These are phyloP conservation scores for Apaloderma vittatum DNA, from an alignment of 2,113 vertebrate genomes.

Conservation along the genomic window DNA sequence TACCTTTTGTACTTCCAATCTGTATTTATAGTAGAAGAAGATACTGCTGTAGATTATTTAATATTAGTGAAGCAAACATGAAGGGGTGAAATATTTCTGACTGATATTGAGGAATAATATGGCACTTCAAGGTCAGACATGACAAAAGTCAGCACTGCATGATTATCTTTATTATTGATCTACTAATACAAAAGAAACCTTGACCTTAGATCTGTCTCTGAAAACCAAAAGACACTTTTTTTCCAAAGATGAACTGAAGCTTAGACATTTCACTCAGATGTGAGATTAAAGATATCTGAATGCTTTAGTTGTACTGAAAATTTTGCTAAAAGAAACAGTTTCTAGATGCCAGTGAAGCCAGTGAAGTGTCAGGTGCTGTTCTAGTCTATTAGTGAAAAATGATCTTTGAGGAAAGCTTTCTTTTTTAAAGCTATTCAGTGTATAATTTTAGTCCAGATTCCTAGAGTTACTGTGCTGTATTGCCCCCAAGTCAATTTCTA, in stretches of 20 bases:
- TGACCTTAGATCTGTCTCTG: constrained; percentile 64
- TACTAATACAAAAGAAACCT: constrained; percentile 37
- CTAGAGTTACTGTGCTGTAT: neutral
- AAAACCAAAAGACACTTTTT: neutral
- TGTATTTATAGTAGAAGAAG: constrained; percentile 13
- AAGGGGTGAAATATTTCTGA: constrained; percentile 54
- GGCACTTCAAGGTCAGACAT: constrained; percentile 70
- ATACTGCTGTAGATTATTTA: constrained; percentile 5
- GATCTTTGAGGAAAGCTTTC: neutral
- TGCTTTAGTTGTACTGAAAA: neutral
- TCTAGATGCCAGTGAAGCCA: constrained; percentile 3
- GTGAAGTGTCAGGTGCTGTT: neutral
- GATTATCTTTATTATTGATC: constrained; percentile 78
- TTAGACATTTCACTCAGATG: neutral
- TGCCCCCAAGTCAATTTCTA: neutral
- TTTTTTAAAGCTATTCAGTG: neutral
- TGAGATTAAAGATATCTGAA: neutral
- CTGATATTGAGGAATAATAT: constrained; percentile 33
- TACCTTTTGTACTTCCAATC: neutral
- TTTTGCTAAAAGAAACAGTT: constrained; percentile 1
- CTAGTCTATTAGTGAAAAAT: constrained; percentile 16
- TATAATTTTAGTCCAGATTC: constrained; percentile 46
- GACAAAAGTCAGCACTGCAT: constrained; percentile 56
- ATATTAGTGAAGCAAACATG: constrained; percentile 54
- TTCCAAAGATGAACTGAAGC: constrained; percentile 4